Base-by-base conservation (phyloP, 2,888 invertebrate species). In the Desoria tigrina region DNA sequence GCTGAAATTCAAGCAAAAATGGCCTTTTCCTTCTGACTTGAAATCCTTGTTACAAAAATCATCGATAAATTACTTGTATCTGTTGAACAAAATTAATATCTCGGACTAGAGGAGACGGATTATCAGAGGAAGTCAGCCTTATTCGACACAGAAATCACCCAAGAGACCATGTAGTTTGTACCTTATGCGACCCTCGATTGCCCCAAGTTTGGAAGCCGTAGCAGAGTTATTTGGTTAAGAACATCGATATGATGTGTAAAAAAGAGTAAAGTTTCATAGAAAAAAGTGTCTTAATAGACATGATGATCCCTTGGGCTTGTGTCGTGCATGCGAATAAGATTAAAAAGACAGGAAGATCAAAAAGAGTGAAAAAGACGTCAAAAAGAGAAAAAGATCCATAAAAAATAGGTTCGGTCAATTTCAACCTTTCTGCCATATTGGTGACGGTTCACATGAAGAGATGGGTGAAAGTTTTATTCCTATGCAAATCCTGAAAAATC, bases 361-460 rank as follows among this genome's bases (percentile, higher is more conserved):
- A 74, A 70, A 76, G 71, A 68, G 64, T 63, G 64, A 69, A 72
- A 73, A 72, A 70, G 60, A 71, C 69, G 67, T 68, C 64, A 68
- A 73, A 68, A 66, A 65, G 73, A 68, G 66, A 72, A 65, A 76
- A 73, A 76, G 71, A 63, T 57, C 42, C 51, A 67, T 72, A 70
- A 75, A 70, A 55, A 62, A 72, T 70, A 60, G 60, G 67, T 75
- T 75, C 75, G 66, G 61, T 64, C 63, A 64, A 64, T 61, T 61
- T 66, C 63, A 70, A 67, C 66, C 70, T 64, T 66, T 61, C 51
- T 61, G 62, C 54, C 59, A 55, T 64, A 61, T 66, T 28, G 63
- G 68, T 27, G 68, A 65, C 60, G 66, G 55, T 63, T 66, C 65
- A 61, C 61, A 61, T 62, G 71, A 57, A 39, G 62, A 54, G 67